phyloP scores from a whole-genome alignment of 2,888 invertebrate genomes.

The Alitta virens region DNA sequence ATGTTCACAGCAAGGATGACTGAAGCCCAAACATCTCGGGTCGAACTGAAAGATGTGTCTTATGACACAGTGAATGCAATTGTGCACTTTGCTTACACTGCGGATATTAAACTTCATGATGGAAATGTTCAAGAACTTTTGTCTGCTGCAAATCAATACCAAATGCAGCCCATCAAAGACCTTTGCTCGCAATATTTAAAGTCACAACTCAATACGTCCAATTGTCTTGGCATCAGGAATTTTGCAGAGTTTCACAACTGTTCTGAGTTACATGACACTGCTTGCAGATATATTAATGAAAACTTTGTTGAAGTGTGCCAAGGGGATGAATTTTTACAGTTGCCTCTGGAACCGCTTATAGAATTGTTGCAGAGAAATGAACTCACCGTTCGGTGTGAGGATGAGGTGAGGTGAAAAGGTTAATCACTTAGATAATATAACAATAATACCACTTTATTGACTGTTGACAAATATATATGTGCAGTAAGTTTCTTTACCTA shows the following conservation, averaged over 20 bases:
- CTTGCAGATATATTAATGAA: background rate
- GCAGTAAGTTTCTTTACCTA: too few relatives aligned
- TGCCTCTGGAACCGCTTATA: background rate
- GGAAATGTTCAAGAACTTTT: conserved; percentile 7
- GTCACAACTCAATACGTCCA: background rate
- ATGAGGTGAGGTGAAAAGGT: conserved; percentile 5
- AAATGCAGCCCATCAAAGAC: conserved; percentile 11
- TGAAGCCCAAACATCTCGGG: conserved; percentile 3
- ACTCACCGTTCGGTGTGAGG: conserved; percentile 1
- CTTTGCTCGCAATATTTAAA: background rate
- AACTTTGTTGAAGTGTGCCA: background rate
- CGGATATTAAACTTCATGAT: conserved; percentile 1
- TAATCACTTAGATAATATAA: too few relatives aligned
- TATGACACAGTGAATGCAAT: background rate
- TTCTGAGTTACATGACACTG: background rate
- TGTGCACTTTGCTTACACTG: conserved; percentile 5
- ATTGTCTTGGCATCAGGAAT: conserved; percentile 1
- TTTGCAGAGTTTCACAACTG: conserved; percentile 6
- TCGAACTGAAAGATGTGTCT: conserved; percentile 3
- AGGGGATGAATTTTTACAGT: conserved; percentile 1
- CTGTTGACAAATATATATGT: too few relatives aligned
- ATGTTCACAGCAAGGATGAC: conserved; percentile 36
- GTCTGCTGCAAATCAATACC: conserved; percentile 7
- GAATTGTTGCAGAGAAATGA: background rate
- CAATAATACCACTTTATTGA: too few relatives aligned